Percentiles rank a stretch among this genome's conserved stretches.
Evolutionary conservation across 1,140 invertebrate genomes (phyloP).

Genomic region (Lasioglossum albipes): DNA sequence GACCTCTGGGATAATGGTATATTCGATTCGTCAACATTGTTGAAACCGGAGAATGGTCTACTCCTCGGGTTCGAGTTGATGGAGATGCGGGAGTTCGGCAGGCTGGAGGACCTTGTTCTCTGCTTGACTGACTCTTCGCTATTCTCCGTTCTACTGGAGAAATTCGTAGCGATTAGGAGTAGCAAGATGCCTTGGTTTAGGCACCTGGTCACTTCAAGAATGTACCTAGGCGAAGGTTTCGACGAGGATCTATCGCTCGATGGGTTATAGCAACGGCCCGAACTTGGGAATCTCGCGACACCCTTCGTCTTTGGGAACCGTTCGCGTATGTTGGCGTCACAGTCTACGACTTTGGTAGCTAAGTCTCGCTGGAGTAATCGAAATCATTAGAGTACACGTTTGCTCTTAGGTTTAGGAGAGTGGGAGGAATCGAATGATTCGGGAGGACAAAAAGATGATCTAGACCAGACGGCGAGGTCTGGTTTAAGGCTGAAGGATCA

Average conservation of each 20-base stretch:
- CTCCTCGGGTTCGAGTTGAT: conserved; percentile 3
- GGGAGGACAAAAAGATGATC: too few relatives aligned
- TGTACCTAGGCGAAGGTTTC: conserved; percentile 51
- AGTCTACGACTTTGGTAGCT: conserved; percentile 48
- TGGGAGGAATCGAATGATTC: too few relatives aligned
- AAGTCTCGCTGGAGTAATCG: conserved; percentile 25
- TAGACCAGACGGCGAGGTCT: too few relatives aligned
- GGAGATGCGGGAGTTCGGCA: conserved; percentile 36
- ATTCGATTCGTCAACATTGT: background rate
- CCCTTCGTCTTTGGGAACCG: conserved; percentile 10
- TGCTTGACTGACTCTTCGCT: conserved; percentile 40
- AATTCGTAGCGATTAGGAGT: too few relatives aligned
- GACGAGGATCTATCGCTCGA: conserved; percentile 51
- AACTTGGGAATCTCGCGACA: conserved; percentile 32
- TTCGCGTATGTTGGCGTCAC: conserved; percentile 24
- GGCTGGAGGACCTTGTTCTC: conserved; percentile 68
- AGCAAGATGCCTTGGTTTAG: too few relatives aligned
- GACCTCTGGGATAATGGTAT: background rate
- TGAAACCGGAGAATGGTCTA: conserved; percentile 11
- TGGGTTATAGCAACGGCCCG: conserved; percentile 41
- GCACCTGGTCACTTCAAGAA: too few relatives aligned
- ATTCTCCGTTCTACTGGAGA: conserved; percentile 17
- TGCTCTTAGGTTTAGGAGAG: too few relatives aligned
- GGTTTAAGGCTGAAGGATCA: background rate
- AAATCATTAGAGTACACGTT: background rate